Evolutionary conservation across 2,113 vertebrate genomes (phyloP).

Genomic region (Bos taurus): DNA sequence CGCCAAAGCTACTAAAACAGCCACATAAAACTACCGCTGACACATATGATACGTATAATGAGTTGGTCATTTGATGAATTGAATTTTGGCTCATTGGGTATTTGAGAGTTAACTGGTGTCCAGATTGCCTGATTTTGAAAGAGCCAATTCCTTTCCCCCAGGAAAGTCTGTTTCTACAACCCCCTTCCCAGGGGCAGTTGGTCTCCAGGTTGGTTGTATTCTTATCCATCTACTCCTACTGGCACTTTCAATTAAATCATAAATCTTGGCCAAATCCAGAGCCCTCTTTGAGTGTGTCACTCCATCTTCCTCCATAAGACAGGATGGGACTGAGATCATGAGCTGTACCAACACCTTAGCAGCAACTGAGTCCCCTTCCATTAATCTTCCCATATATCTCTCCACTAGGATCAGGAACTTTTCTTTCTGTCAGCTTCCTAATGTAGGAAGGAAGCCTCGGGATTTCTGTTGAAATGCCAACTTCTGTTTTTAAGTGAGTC

Average conservation of each 20-base stretch:
- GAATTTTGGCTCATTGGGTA: not conserved
- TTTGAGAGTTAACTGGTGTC: not conserved
- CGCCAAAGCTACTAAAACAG: not conserved
- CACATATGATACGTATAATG: not conserved
- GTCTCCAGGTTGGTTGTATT: accelerated
- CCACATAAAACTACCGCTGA: not conserved
- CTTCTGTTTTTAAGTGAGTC: not conserved
- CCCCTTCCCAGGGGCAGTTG: accelerated
- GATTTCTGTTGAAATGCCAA: not conserved
- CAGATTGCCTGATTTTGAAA: not conserved
- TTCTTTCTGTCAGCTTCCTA: not conserved
- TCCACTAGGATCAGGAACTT: not conserved
- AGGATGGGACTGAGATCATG: not conserved
- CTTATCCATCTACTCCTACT: not conserved
- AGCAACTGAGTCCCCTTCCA: accelerated
- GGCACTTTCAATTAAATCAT: not conserved
- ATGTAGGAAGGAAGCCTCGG: not conserved
- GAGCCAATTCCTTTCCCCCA: not conserved
- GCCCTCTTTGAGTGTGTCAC: not conserved
- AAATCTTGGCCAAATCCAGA: not conserved
- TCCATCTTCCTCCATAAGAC: not conserved
- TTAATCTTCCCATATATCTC: not conserved
- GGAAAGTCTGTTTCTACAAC: not conserved
- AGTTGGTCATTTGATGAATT: not conserved
- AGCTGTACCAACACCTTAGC: not conserved